Percentiles rank a stretch among this genome's conserved stretches.
Evolutionary conservation across 2,888 invertebrate genomes (phyloP).

Genomic region (Antheraea yamamai): DNA sequence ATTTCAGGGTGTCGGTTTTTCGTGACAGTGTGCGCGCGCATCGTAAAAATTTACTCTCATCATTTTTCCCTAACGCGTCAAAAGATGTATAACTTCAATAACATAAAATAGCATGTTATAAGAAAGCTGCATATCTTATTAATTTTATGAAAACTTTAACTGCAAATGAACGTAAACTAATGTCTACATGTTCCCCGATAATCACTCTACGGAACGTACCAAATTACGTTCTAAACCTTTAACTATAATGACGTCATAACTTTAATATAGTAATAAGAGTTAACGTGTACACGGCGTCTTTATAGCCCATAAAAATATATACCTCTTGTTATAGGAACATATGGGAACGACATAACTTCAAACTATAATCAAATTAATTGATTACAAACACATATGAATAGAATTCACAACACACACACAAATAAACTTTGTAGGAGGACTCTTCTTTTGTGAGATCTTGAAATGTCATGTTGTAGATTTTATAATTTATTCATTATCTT

Average conservation of each 20-base stretch:
- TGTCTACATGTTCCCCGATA: background rate
- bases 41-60: too few relatives aligned
- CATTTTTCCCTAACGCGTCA: too few relatives aligned
- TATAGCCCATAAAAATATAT: slow-evolving; percentile 8
- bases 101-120: background rate
- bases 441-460: too few relatives aligned
- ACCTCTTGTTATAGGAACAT: slow-evolving; percentile 9
- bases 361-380: background rate
- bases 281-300: slow-evolving; percentile 9
- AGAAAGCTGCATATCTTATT: background rate
- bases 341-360: slow-evolving; percentile 9
- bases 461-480: too few relatives aligned
- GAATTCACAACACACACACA: background rate
- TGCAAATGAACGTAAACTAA: background rate
- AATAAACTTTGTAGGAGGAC: too few relatives aligned
- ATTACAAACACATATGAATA: background rate
- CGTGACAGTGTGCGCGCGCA: too few relatives aligned
- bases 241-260: slow-evolving; percentile 13
- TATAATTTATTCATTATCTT: too few relatives aligned
- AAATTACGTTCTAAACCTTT: slow-evolving; percentile 6
- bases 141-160: background rate
- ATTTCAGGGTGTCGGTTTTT: too few relatives aligned
- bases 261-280: slow-evolving; percentile 13
- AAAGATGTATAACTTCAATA: too few relatives aligned
- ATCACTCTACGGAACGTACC: background rate